A percentile compares a stretch with the other conserved stretches of the same genome.
phyloP scores from a whole-genome alignment of 2,888 invertebrate species.

The Cryptocheilus praepositus region DNA sequence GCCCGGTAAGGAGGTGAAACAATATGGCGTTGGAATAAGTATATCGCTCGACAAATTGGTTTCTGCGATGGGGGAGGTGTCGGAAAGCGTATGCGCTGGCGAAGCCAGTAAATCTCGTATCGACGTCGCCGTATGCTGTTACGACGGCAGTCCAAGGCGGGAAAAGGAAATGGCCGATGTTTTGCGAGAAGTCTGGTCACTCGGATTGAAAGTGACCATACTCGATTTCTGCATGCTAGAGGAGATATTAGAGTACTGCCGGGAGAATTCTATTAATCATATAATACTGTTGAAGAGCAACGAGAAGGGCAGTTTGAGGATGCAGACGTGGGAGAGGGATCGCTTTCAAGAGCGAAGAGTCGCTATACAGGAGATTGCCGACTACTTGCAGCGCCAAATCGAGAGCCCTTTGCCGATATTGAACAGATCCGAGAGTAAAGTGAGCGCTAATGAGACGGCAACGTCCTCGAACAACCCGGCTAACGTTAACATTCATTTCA shows the following conservation, averaged over 20 bases:
- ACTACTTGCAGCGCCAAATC: constrained; percentile 82
- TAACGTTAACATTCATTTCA: constrained; percentile 66
- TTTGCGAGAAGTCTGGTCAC: constrained; percentile 82
- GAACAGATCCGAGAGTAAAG: constrained; percentile 73
- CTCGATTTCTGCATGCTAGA: constrained; percentile 80
- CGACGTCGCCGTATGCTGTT: constrained; percentile 82
- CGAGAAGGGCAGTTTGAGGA: constrained; percentile 77
- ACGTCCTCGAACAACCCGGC: constrained; percentile 58
- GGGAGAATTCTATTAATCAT: constrained; percentile 74
- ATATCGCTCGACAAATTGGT: constrained; percentile 89
- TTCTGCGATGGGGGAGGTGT: constrained; percentile 77
- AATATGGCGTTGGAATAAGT: constrained; percentile 88
- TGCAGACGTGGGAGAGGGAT: constrained; percentile 81
- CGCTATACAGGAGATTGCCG: constrained; percentile 80
- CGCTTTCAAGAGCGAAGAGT: constrained; percentile 82
- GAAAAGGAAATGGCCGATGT: constrained; percentile 77
- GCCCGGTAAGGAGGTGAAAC: constrained; percentile 70
- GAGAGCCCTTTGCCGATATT: constrained; percentile 67
- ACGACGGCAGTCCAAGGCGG: constrained; percentile 79
- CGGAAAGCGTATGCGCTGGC: constrained; percentile 72
- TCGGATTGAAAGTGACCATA: constrained; percentile 81
- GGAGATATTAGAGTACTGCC: constrained; percentile 77
- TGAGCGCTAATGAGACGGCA: constrained; percentile 52
- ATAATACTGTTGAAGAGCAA: constrained; percentile 80
- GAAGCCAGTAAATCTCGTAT: constrained; percentile 75